A percentile compares a stretch with the other conserved stretches of the same genome.
These are phyloP conservation scores for Linepithema humile DNA, from an alignment of 1,140 invertebrate genomes.

Conservation along the genomic window DNA sequence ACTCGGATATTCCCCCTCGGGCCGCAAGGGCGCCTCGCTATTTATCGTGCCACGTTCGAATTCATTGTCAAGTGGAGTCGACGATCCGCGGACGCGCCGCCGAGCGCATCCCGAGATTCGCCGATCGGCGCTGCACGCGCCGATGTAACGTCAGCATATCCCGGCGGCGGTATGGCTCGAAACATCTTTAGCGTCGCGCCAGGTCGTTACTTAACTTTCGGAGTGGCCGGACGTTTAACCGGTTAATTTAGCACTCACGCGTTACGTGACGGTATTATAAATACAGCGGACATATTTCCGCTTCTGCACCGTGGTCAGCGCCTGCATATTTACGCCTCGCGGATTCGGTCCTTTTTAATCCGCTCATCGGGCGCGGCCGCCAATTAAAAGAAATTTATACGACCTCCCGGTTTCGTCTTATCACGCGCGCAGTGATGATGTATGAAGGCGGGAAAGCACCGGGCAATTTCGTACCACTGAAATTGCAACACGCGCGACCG, in stretches of 20 bases:
- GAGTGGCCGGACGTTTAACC: slow-evolving; percentile 63
- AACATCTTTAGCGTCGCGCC: slow-evolving; percentile 14
- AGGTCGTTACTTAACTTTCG: slow-evolving; percentile 60
- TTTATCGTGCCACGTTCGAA: slow-evolving; percentile 33
- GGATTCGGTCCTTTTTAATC: slow-evolving; percentile 39
- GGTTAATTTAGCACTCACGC: slow-evolving; percentile 67
- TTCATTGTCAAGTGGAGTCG: slow-evolving; percentile 46
- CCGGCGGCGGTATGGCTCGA: neutral
- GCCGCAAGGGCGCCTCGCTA: slow-evolving; percentile 10
- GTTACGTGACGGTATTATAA: slow-evolving; percentile 59
- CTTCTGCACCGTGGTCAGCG: slow-evolving; percentile 39
- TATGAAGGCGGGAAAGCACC: slow-evolving; percentile 31
- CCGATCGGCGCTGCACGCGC: neutral
- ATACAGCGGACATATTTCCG: slow-evolving; percentile 58
- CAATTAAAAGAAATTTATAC: slow-evolving; percentile 60
- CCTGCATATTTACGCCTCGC: slow-evolving; percentile 52
- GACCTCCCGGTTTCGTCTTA: slow-evolving; percentile 19
- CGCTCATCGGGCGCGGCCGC: neutral
- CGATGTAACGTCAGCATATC: slow-evolving; percentile 6
- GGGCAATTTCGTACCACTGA: slow-evolving; percentile 21
- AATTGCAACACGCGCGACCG: slow-evolving; percentile 55
- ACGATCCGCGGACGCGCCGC: slow-evolving; percentile 12
- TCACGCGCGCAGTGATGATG: slow-evolving; percentile 26
- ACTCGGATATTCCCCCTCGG: neutral
- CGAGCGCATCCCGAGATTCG: slow-evolving; percentile 1